Evolutionary conservation across 2,113 vertebrate genomes (phyloP), one percentile per base, ranked within the genome.

Genomic region (Gallinago jamesoni): DNA sequence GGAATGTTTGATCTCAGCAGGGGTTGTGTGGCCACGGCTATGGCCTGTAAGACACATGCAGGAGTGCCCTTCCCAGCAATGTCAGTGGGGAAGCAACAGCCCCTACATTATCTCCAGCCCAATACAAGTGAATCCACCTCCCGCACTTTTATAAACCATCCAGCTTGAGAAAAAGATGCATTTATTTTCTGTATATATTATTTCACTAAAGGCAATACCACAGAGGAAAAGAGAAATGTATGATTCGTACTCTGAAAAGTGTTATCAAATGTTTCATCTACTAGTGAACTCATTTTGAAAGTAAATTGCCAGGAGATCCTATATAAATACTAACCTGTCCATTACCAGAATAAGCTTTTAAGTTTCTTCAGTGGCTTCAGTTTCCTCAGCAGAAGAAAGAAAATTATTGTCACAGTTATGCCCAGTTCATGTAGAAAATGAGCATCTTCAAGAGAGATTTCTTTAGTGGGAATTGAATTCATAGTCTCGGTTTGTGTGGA

Each of bases 21-120:
- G n/a, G 30, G n/a, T 27, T 68, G 30, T 50, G 25, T 0, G 1
- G 64, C n/a, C 22, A 47, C 2, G 0, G 47, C n/a, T 62, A 7
- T 27, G 28, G 30, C 31, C 35, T 69, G 12, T 56, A 43, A 63
- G 62, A 43, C 3, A 52, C 30, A 10, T 2, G 5, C 4, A 48
- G 60, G 59, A 68, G 10, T 43, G 52, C 19, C 37, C 33, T 63
- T 50, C 37, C 45, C 52, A 33, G 23, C 37, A 62, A 43, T 10
- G 39, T 48, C 69, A 39, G 39, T 6, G n/a, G 5, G 39, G 24
- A 86, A 53, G 39, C 21, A 68, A 22, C 25, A 80, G 47, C 23
- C 20, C 28, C 16, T 47, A 7, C 28, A 39, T 67, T 17, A 17
- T 60, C 33, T 80, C 60, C 9, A 73, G 45, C 33, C 30, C 53